A percentile compares a stretch with the other conserved stretches of the same genome.
These are phyloP conservation scores for Trachelus tabidus DNA, from an alignment of 2,888 invertebrate genomes.

Conservation along the genomic window DNA sequence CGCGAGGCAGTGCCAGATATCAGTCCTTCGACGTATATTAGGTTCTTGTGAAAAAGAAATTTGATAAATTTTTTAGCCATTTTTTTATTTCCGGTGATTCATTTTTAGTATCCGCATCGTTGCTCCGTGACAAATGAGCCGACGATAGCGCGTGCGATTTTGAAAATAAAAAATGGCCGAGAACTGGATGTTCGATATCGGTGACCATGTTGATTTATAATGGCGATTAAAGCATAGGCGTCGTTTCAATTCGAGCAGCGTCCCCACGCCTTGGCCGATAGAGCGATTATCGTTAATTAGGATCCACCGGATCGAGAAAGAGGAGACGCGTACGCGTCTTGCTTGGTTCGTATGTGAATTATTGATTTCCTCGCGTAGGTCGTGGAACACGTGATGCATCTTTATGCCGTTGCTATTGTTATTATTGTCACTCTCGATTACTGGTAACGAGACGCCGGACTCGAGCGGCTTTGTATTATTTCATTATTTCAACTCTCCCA, in stretches of 20 bases:
- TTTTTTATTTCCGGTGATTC: not conserved
- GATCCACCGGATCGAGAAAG: slow-evolving; percentile 30
- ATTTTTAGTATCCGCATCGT: not conserved
- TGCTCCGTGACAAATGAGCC: not conserved
- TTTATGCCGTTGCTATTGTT: not conserved
- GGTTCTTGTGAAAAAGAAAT: not conserved
- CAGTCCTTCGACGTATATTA: not conserved
- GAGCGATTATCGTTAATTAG: slow-evolving; percentile 52
- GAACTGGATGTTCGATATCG: slow-evolving; percentile 29
- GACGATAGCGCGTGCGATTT: not conserved
- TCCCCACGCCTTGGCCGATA: slow-evolving; percentile 27
- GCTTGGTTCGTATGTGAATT: not conserved
- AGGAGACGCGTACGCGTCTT: not conserved
- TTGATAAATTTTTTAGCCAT: not conserved
- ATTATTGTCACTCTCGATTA: not conserved
- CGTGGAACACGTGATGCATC: not conserved
- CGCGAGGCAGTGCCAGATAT: not conserved
- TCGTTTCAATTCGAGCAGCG: slow-evolving; percentile 24
- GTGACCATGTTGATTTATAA: slow-evolving; percentile 41
- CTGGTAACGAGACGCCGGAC: not conserved
- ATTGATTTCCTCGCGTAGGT: not conserved
- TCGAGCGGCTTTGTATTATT: not conserved
- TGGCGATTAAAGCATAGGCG: slow-evolving; percentile 34
- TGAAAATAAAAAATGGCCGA: not conserved
- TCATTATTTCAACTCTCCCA: not conserved